These are phyloP conservation scores for Drosophila micromelanica DNA, from an alignment of 1,140 invertebrate species.

Conservation along the genomic window DNA sequence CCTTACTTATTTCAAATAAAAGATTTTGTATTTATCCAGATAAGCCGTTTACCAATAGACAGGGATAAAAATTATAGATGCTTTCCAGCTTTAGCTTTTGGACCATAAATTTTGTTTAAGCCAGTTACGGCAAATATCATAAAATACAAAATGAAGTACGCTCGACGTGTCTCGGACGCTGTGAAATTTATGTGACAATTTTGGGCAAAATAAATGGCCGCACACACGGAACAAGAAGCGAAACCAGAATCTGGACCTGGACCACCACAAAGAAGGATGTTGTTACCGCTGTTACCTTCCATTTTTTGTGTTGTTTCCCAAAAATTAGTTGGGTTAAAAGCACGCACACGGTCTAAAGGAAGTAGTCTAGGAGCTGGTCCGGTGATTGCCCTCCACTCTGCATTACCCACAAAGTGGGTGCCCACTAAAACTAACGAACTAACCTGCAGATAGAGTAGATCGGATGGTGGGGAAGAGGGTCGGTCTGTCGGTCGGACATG, in stretches of 20 bases:
- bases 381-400: slow-evolving; percentile 50
- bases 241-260: not conserved
- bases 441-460: slow-evolving; percentile 18
- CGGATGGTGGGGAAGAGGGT: not conserved
- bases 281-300: not conserved
- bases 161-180: slow-evolving; percentile 72
- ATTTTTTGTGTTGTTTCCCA: slow-evolving; percentile 6
- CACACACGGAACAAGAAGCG: slow-evolving; percentile 18
- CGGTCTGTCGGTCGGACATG: too few species aligned
- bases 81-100: slow-evolving; percentile 9
- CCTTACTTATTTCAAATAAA: not conserved
- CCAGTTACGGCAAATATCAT: slow-evolving; percentile 75
- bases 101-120: slow-evolving; percentile 70
- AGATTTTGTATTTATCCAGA: not conserved
- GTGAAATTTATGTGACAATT: slow-evolving; percentile 79
- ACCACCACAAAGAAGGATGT: slow-evolving; percentile 26
- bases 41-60: not conserved
- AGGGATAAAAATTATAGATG: not conserved
- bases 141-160: slow-evolving; percentile 81
- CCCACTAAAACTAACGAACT: slow-evolving; percentile 76
- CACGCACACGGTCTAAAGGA: slow-evolving; percentile 41
- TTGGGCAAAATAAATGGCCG: slow-evolving; percentile 74
- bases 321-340: slow-evolving; percentile 77
- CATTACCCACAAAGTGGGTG: slow-evolving; percentile 73
- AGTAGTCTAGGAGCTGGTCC: slow-evolving; percentile 1